phyloP scores from a whole-genome alignment of 2,888 invertebrate genomes.

The Myathropa florea region DNA sequence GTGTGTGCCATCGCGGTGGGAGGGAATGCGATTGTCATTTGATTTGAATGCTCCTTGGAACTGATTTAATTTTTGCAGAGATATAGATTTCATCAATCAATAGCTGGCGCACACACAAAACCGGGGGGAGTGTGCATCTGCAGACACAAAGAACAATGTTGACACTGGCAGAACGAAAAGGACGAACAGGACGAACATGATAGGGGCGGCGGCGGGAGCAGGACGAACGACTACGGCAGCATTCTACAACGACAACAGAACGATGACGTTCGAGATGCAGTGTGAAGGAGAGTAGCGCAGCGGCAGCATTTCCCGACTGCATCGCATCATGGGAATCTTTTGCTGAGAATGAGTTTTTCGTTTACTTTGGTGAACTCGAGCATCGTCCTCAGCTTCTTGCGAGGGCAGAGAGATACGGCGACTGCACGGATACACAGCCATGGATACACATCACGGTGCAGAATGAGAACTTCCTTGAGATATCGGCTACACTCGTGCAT shows the following conservation, averaged over 20 bases:
- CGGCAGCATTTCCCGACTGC: constrained; percentile 34
- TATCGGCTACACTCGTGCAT: constrained; percentile 5
- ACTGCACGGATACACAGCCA: not conserved
- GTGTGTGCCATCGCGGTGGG: not conserved
- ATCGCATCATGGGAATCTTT: constrained; percentile 34
- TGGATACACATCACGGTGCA: not conserved
- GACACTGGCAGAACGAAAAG: constrained; percentile 23
- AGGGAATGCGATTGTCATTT: constrained; percentile 65
- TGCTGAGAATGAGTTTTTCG: constrained; percentile 65
- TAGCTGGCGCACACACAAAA: constrained; percentile 14
- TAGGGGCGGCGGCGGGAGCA: not conserved
- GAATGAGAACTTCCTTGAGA: constrained; percentile 57
- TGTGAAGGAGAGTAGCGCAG: not conserved
- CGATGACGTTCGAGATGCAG: constrained; percentile 50
- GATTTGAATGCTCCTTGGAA: constrained; percentile 65
- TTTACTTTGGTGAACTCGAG: constrained; percentile 69
- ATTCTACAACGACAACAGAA: no score
- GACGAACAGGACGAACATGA: not conserved
- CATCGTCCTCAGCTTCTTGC: constrained; percentile 26
- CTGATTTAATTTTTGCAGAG: constrained; percentile 67
- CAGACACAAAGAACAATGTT: constrained; percentile 35
- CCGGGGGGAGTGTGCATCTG: not conserved
- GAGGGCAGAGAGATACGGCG: not conserved
- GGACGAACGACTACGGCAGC: no score
- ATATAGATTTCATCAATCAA: constrained; percentile 62